Conservation (phyloP, 2,797 vertebrate species). For the Chloroceryle inda region DNA sequence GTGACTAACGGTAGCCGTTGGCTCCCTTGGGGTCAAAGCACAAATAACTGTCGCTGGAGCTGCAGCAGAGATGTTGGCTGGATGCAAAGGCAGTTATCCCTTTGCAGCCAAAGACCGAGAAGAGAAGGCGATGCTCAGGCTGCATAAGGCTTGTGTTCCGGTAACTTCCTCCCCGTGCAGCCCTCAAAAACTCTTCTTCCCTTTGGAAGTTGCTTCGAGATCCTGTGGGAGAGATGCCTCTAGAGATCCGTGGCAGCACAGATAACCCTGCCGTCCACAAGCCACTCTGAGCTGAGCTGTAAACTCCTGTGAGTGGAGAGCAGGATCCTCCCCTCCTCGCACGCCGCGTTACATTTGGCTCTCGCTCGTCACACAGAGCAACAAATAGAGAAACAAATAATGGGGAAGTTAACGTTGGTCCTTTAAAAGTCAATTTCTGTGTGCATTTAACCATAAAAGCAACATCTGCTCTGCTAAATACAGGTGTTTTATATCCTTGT, state of each 20-base stretch:
- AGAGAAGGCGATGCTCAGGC: neutral
- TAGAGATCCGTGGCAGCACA: neutral
- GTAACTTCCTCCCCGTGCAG: fast-evolving
- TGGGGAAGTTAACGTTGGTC: conserved; percentile 67
- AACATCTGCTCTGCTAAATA: conserved; percentile 82
- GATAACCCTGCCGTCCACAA: neutral
- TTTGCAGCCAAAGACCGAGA: too few species aligned
- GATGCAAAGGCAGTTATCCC: neutral
- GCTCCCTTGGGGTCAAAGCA: neutral
- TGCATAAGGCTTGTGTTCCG: neutral
- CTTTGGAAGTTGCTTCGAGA: neutral
- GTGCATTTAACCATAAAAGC: conserved; percentile 76
- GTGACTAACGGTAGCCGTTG: neutral
- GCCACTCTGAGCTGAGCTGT: neutral
- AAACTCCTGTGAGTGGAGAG: neutral
- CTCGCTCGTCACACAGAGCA: neutral
- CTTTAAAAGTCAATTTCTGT: conserved; percentile 80
- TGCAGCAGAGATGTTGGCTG: neutral
- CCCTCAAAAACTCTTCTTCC: neutral
- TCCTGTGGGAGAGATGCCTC: neutral
- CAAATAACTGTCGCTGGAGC: neutral
- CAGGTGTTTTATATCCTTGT: conserved; percentile 84
- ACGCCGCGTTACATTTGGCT: conserved; percentile 11
- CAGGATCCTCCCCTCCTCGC: neutral
- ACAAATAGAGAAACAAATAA: conserved; percentile 70